Base-by-base conservation (phyloP, 2,888 invertebrate genomes). In the Cephonodes hylas region DNA sequence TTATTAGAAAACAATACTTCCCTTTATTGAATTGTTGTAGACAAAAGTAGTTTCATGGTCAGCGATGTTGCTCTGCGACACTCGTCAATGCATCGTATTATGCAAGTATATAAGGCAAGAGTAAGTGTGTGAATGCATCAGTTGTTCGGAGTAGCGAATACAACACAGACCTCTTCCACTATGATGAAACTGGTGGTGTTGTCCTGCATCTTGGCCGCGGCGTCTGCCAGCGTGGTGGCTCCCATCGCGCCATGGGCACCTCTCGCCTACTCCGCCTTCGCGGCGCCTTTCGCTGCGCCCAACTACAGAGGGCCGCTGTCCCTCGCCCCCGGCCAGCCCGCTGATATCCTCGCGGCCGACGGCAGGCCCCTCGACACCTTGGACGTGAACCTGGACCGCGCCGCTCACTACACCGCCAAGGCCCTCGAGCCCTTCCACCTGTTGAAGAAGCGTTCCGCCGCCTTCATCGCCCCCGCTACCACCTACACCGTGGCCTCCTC, bases 151-250 rank as follows among this genome's bases (percentile, higher is more conserved):
- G 70, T 72, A 57, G 71, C 77, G 73, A 75, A 72, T 76, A 59
- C 83, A 87, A 88, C 88, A 91, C 91, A 91, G 89, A 89, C 90
- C 89, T 83, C 79, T 80, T 68, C 74, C 83, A 89, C 76, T 71
- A 93, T 93, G 93, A 80, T 91, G 83, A 91, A 91, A 80, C 84
- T 93, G 93, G 93, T 94, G 92, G 94, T 94, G 85, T 93, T 95
- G 89, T 94, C 93, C 78, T 94, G 94, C 86, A 80, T 94, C 74
- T 72, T 94, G 83, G 94, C 94, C 69, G 86, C 93, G 70, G 94
- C 91, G 70, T 88, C 91, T 64, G 94, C 94, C 20, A 66, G 75
- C 38, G 68, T 70, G 25, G 22, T 78, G 61, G 66, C 66, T 38
- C 64, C 62, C 23, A 56, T 70, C 61, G 60, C 42, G 8, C 56